phyloP scores from a whole-genome alignment of 2,888 invertebrate species.

The Diarsia rubi region DNA sequence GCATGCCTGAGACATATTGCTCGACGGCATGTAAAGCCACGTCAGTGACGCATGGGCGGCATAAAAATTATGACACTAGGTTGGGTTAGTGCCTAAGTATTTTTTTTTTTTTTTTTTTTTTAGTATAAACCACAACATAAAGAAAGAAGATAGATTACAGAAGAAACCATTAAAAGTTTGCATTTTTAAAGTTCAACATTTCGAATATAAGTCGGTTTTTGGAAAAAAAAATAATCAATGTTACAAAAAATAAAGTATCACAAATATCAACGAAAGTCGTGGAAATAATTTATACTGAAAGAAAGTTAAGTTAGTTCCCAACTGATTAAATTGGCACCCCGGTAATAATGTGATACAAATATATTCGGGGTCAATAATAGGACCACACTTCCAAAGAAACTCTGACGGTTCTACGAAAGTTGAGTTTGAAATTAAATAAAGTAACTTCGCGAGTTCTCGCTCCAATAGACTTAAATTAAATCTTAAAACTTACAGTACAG shows the following conservation, averaged over 20 bases:
- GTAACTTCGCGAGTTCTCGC: slow-evolving; percentile 45
- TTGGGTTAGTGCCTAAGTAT: no score
- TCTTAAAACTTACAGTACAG: slow-evolving; percentile 46
- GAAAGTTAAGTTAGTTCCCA: neutral
- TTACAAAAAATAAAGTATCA: neutral
- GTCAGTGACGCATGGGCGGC: no score
- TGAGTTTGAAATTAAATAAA: slow-evolving; percentile 52
- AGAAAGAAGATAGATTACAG: neutral
- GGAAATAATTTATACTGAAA: neutral
- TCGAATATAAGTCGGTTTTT: no score
- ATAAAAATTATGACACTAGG: no score
- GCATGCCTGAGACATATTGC: no score
- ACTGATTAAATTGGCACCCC: neutral
- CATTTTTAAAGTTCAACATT: neutral
- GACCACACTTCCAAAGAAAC: slow-evolving; percentile 37
- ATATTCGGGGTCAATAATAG: slow-evolving; percentile 38
- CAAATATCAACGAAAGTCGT: neutral
- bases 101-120: no score
- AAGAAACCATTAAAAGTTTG: neutral
- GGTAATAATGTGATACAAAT: slow-evolving; percentile 37
- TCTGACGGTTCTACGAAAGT: slow-evolving; percentile 32
- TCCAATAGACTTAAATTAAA: slow-evolving; percentile 43
- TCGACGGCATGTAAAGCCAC: no score
- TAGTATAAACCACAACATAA: no score
- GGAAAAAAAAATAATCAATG: neutral